A percentile compares a stretch with the other conserved stretches of the same genome.
Evolutionary conservation across 2,797 vertebrate species (phyloP).

Genomic region (Rhadinocentrus ornatus): DNA sequence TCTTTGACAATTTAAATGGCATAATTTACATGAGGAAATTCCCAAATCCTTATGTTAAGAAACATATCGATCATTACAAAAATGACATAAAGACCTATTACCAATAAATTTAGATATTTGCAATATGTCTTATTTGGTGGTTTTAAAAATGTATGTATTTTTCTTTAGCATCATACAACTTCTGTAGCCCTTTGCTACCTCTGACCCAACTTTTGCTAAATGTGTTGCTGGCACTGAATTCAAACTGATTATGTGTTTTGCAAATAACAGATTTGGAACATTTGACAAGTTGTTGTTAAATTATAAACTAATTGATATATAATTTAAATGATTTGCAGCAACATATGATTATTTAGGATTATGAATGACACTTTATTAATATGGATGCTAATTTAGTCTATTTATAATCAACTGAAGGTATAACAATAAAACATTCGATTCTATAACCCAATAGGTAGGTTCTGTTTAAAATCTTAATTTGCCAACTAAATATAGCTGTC

Average conservation of each 20-base stretch:
- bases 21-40: too few species aligned
- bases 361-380: neutral
- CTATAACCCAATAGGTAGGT: neutral
- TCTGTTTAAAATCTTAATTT: constrained; percentile 12
- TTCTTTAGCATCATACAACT: neutral
- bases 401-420: neutral
- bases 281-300: neutral
- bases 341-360: neutral
- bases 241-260: neutral
- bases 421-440: neutral
- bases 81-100: too few species aligned
- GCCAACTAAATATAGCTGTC: neutral
- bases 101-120: neutral
- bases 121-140: neutral
- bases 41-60: neutral
- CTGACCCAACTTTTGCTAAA: too few species aligned
- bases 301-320: neutral
- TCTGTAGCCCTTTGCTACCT: neutral
- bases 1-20: too few species aligned
- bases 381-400: neutral
- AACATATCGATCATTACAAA: too few species aligned
- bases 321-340: neutral
- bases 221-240: neutral
- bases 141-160: neutral
- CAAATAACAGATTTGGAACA: neutral